A percentile compares a stretch with the other conserved stretches of the same genome.
phyloP scores from a whole-genome alignment of 2,113 vertebrate genomes.

The Calypte anna region DNA sequence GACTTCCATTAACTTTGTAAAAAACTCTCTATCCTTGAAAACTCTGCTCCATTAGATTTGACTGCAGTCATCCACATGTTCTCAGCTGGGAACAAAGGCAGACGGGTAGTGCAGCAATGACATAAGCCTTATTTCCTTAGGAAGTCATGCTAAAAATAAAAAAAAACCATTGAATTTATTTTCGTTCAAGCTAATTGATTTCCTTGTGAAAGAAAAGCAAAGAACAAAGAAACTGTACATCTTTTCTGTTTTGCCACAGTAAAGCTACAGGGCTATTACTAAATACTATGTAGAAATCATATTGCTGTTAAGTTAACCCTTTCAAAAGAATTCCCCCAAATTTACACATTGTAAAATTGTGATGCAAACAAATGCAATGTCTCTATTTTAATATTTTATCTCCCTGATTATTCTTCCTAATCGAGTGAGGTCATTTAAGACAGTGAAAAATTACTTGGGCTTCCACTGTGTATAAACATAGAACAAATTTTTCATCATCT shows the following conservation, averaged over 20 bases:
- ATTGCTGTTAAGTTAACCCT: background rate
- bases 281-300: background rate
- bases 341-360: background rate
- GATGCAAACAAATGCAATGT: background rate
- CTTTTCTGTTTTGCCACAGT: background rate
- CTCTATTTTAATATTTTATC: background rate
- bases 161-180: background rate
- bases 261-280: background rate
- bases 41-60: background rate
- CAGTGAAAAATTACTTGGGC: background rate
- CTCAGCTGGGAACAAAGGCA: background rate
- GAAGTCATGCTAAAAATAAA: slow-evolving; percentile 41
- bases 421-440: background rate
- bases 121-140: slow-evolving; percentile 35
- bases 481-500: background rate
- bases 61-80: background rate
- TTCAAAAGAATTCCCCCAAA: background rate
- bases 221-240: background rate
- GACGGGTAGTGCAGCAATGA: background rate
- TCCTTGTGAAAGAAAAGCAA: background rate
- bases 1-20: background rate
- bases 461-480: background rate
- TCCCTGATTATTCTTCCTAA: background rate
- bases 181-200: background rate
- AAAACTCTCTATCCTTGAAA: background rate